phyloP scores from a whole-genome alignment of 1,140 invertebrate genomes.

The Pissodes strobi region DNA sequence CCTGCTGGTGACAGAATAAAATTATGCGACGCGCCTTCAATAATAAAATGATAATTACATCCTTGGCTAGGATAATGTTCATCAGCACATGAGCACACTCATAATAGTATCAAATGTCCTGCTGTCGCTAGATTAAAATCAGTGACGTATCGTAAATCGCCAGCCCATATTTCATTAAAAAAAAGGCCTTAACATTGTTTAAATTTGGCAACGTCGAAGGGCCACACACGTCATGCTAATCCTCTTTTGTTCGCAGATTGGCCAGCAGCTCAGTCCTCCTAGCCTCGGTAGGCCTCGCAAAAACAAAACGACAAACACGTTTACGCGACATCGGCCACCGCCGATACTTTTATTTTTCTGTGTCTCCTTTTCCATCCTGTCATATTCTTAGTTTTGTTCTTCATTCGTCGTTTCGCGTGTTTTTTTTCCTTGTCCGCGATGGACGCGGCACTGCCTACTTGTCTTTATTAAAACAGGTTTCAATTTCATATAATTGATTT shows the following conservation, averaged over 20 bases:
- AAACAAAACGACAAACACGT: slow-evolving; percentile 17
- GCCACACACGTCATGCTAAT: slow-evolving; percentile 18
- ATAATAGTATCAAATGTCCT: no score
- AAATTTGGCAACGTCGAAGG: slow-evolving; percentile 8
- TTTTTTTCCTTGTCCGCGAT: no score
- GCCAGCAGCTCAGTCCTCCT: no score
- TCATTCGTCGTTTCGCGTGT: not conserved
- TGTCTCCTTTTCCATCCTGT: not conserved
- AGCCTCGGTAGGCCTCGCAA: slow-evolving; percentile 15
- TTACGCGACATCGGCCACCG: slow-evolving; percentile 5
- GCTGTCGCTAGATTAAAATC: no score
- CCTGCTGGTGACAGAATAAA: no score
- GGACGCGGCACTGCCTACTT: not conserved
- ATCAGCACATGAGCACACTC: no score
- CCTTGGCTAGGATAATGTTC: no score
- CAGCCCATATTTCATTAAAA: no score
- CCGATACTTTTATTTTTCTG: not conserved
- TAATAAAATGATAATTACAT: no score
- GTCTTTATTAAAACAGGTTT: not conserved
- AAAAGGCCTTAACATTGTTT: no score
- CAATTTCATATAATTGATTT: not conserved
- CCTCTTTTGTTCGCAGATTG: slow-evolving; percentile 21
- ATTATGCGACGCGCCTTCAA: no score
- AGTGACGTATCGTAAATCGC: no score
- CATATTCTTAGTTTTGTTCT: not conserved